These are phyloP conservation scores for Osmerus mordax DNA, from an alignment of 2,113 vertebrate genomes.

Conservation along the genomic window DNA sequence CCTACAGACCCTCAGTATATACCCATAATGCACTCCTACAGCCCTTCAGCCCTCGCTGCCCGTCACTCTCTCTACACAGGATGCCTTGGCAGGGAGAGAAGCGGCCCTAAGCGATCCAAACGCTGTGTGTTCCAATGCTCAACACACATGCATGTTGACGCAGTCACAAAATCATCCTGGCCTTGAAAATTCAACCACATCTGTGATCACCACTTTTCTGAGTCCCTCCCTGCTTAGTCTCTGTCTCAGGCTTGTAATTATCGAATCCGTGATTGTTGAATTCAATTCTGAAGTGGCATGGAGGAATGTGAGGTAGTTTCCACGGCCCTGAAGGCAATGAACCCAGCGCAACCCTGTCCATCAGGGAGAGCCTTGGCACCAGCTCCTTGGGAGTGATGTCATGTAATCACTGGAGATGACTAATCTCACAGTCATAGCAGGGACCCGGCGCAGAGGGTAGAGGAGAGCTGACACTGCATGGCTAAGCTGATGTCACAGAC, in stretches of 20 bases:
- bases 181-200: background rate
- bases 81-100: background rate
- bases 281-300: constrained; percentile 39
- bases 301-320: constrained; percentile 45
- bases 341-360: constrained; percentile 39
- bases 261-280: constrained; percentile 28
- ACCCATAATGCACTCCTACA: constrained; percentile 28
- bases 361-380: constrained; percentile 52
- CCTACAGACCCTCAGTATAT: background rate
- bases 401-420: constrained; percentile 55
- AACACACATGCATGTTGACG: background rate
- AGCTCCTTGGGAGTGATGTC: constrained; percentile 48
- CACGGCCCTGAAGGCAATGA: constrained; percentile 34
- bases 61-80: background rate
- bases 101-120: constrained; percentile 49
- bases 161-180: constrained; percentile 21
- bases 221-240: too few species aligned
- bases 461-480: constrained; percentile 52
- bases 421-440: constrained; percentile 30
- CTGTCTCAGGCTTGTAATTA: too few species aligned
- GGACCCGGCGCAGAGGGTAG: constrained; percentile 36
- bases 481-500: constrained; percentile 54
- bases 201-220: background rate
- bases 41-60: constrained; percentile 14
- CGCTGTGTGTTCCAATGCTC: constrained; percentile 27